Conservation (phyloP, 92 coral and sea anemone genomes). For the Palythoa heliodiscus region DNA sequence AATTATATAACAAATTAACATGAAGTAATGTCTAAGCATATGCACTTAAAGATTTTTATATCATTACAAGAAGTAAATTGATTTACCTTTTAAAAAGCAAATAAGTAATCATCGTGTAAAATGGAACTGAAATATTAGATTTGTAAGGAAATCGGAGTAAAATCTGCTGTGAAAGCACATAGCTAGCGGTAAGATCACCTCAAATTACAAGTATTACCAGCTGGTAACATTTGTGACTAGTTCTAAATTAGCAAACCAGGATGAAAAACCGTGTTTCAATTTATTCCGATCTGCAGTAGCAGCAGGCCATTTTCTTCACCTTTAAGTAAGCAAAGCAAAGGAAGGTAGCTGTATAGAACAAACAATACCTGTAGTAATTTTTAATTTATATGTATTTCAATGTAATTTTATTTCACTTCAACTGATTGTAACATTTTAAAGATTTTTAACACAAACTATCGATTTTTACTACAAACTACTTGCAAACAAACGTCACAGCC, state of each 20-base stretch:
- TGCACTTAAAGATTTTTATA: too few relatives aligned
- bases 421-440: constrained; percentile 2
- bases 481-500: constrained; percentile 2
- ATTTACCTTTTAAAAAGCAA: too few relatives aligned
- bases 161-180: neutral
- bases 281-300: too few relatives aligned
- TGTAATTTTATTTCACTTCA: neutral
- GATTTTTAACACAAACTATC: constrained; percentile 7
- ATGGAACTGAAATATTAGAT: neutral
- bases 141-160: neutral
- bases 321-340: neutral
- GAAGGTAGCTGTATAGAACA: neutral
- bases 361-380: neutral
- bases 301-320: too few relatives aligned
- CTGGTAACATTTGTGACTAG: neutral
- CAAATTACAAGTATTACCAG: neutral
- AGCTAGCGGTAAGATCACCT: neutral
- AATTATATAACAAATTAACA: too few relatives aligned
- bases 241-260: neutral
- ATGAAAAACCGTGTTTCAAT: too few relatives aligned
- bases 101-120: neutral
- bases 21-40: too few relatives aligned
- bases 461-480: neutral
- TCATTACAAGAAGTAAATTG: too few relatives aligned
- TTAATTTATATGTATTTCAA: neutral